phyloP scores from a whole-genome alignment of 2,797 vertebrate species.

The Periparus ater region DNA sequence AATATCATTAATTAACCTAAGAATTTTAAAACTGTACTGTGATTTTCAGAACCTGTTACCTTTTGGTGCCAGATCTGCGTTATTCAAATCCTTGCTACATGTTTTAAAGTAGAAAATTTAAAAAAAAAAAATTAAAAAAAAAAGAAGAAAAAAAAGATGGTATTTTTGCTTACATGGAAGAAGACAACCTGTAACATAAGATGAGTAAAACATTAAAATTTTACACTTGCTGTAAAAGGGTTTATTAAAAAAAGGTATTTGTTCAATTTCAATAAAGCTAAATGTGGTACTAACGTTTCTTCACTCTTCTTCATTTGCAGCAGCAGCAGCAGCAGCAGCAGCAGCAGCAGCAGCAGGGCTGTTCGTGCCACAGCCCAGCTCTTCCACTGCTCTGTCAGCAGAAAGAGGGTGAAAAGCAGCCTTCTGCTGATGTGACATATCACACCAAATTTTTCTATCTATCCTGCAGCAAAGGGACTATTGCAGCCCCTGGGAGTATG shows the following conservation, averaged over 20 bases:
- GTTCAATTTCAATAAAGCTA: conserved; percentile 91
- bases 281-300: conserved; percentile 78
- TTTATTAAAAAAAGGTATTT: conserved; percentile 78
- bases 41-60: conserved; percentile 82
- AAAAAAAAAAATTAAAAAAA: conserved; percentile 31
- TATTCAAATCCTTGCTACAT: conserved; percentile 80
- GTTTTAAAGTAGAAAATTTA: conserved; percentile 79
- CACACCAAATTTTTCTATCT: not conserved
- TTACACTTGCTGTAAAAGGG: conserved; percentile 80
- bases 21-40: conserved; percentile 82
- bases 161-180: conserved; percentile 81
- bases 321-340: not conserved
- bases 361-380: not conserved
- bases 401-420: not conserved
- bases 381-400: not conserved
- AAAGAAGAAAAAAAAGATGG: conserved; percentile 45
- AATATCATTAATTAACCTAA: conserved; percentile 77
- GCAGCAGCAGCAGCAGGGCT: not conserved
- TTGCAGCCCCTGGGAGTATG: not conserved
- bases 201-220: conserved; percentile 74
- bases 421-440: not conserved
- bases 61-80: conserved; percentile 78
- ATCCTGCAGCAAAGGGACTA: not conserved
- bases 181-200: conserved; percentile 75
- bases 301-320: conserved; percentile 10